Percentiles rank a stretch among this genome's conserved stretches.
These are phyloP conservation scores for Osmerus mordax DNA, from an alignment of 2,113 vertebrate genomes.

Conservation along the genomic window DNA sequence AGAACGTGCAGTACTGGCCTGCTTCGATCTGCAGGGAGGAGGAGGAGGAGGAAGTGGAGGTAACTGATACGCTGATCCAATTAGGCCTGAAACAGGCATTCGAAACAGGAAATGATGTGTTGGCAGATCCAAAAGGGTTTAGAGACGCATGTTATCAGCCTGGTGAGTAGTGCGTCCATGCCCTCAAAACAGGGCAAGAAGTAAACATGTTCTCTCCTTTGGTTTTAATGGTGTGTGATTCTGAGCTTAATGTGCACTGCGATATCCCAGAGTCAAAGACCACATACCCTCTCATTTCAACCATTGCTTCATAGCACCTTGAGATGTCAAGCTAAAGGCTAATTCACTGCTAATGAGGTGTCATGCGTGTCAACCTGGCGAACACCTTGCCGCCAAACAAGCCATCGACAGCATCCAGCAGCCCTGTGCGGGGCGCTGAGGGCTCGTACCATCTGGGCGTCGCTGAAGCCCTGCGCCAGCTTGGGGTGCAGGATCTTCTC, in stretches of 20 bases:
- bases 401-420: too few relatives aligned
- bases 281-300: too few relatives aligned
- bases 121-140: constrained; percentile 5
- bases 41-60: constrained; percentile 6
- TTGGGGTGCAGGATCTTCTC: constrained; percentile 81
- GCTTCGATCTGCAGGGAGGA: constrained; percentile 71
- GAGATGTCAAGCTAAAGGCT: too few relatives aligned
- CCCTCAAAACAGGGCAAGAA: too few relatives aligned
- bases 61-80: background rate
- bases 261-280: too few relatives aligned
- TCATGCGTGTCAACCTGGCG: too few relatives aligned
- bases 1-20: constrained; percentile 80
- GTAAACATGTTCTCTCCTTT: too few relatives aligned
- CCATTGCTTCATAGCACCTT: too few relatives aligned
- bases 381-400: too few relatives aligned
- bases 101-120: constrained; percentile 11
- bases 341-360: too few relatives aligned
- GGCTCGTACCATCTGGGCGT: constrained; percentile 73
- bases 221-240: too few relatives aligned
- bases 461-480: constrained; percentile 76
- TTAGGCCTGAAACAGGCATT: background rate
- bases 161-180: background rate
- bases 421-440: background rate
- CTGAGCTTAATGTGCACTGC: too few relatives aligned
- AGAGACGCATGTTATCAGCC: background rate